A percentile compares a stretch with the other conserved stretches of the same genome.
phyloP scores from a whole-genome alignment of 2,888 invertebrate species.

The Gerosis bhagava region DNA sequence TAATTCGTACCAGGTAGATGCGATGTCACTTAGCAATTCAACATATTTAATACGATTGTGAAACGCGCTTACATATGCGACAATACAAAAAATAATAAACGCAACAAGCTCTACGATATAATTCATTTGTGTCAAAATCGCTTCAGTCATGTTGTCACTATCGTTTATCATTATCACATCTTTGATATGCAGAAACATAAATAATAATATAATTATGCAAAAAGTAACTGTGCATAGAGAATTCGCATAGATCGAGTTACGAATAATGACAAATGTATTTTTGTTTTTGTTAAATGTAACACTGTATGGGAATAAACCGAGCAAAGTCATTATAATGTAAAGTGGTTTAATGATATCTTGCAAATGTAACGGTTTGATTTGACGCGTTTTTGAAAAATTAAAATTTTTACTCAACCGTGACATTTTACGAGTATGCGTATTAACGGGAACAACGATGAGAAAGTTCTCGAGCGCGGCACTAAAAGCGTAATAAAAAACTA shows the following conservation, averaged over 20 bases:
- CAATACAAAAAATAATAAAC: conserved; percentile 42
- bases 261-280: conserved; percentile 39
- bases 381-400: conserved; percentile 8
- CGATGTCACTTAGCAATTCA: conserved; percentile 51
- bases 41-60: conserved; percentile 49
- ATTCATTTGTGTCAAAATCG: conserved; percentile 55
- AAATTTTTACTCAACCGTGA: too few species aligned
- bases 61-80: conserved; percentile 50
- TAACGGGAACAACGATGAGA: too few species aligned
- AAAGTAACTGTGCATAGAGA: conserved; percentile 46
- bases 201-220: conserved; percentile 42
- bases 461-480: too few species aligned
- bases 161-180: conserved; percentile 43
- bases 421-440: too few species aligned
- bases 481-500: too few species aligned
- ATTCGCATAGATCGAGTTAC: conserved; percentile 57
- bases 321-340: conserved; percentile 34
- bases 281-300: conserved; percentile 35
- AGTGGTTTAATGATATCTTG: conserved; percentile 38
- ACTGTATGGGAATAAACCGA: conserved; percentile 42
- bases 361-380: conserved; percentile 25
- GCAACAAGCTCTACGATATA: conserved; percentile 53
- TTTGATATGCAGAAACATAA: conserved; percentile 48
- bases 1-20: conserved; percentile 42
- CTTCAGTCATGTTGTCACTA: conserved; percentile 45